Evolutionary conservation across 53 echinoderm and acorn worm species (phyloP).

Genomic region (Apostichopus leukothele): DNA sequence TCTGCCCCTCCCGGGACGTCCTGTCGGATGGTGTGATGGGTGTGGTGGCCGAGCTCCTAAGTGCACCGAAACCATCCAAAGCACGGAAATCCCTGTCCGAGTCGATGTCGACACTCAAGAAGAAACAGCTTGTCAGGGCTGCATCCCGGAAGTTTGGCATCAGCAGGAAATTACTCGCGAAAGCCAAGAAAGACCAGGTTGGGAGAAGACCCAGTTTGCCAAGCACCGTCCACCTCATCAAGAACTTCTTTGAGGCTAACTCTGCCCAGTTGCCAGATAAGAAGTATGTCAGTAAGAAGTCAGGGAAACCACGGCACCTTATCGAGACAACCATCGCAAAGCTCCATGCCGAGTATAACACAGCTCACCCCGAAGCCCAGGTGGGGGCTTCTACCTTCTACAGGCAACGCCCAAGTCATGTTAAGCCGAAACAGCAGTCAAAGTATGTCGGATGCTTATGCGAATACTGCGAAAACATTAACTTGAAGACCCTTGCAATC

Average conservation of each 20-base stretch:
- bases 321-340: not conserved
- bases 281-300: not conserved
- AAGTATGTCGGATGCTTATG: conserved; percentile 60
- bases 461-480: conserved; percentile 61
- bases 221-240: not conserved
- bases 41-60: not conserved
- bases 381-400: conserved; percentile 30
- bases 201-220: not conserved
- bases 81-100: not conserved
- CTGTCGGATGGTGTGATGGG: not conserved
- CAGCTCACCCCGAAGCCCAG: conserved; percentile 20
- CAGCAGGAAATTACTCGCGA: not conserved
- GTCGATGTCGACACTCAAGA: not conserved
- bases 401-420: conserved; percentile 33
- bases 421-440: conserved; percentile 24
- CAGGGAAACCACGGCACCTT: conserved; percentile 12
- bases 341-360: conserved; percentile 25
- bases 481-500: conserved; percentile 37
- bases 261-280: not conserved
- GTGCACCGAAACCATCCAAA: not conserved
- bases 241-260: not conserved
- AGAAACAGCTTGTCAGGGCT: not conserved
- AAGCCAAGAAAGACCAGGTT: not conserved
- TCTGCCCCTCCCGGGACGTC: not conserved
- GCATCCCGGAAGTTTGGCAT: not conserved